Evolutionary conservation across 2,797 vertebrate species (phyloP), one percentile per base, ranked within the genome.

Genomic region (Platalea minor): DNA sequence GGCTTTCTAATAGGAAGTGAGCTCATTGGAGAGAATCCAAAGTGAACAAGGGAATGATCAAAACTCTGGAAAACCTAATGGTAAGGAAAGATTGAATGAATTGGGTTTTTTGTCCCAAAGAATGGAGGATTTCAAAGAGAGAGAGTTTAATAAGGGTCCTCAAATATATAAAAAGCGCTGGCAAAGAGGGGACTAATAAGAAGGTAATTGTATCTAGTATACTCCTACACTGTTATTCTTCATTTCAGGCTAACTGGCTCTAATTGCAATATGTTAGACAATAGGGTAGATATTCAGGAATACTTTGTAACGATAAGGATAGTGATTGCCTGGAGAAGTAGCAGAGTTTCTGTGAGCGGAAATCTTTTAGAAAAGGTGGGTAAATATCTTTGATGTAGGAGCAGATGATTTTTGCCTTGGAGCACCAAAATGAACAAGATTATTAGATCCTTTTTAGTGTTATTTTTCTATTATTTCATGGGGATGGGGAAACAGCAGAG

Each of bases 21-120:
- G 68, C 33, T 94, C 69, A 57, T 20, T 94, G 95, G 87, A 86
- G 69, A 60, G 24, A 65, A 68, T 68, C 95, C 91, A 91, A 54
- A 86, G 29, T 7, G 53, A 88, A 75, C 37, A 88, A 68, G 33
- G 15, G 48, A 82, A 80, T 88, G 48, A 92, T 85, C 5, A 1
- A 56, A 91, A 89, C 45, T 81, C 59, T 89, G 72, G 60, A 88
- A 80, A 91, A 91, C 17, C 7, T 48, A 63, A 28, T 88, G 29
- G 9, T 68, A 77, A 74, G 21, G 54, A 85, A 33, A 51, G 31
- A 57, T 28, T 53, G 48, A 85, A 69, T 75, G 7, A 60, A 63
- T 29, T 72, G 23, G 11, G 2, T 9, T n/a, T 37, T 75, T 81
- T 12, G 3, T 8, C 37, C 24, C 33, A n/a, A 64, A 72, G 21